A percentile compares a stretch with the other conserved stretches of the same genome.
Conservation (phyloP, 2,888 invertebrate genomes). For the Synergus japonicus region DNA sequence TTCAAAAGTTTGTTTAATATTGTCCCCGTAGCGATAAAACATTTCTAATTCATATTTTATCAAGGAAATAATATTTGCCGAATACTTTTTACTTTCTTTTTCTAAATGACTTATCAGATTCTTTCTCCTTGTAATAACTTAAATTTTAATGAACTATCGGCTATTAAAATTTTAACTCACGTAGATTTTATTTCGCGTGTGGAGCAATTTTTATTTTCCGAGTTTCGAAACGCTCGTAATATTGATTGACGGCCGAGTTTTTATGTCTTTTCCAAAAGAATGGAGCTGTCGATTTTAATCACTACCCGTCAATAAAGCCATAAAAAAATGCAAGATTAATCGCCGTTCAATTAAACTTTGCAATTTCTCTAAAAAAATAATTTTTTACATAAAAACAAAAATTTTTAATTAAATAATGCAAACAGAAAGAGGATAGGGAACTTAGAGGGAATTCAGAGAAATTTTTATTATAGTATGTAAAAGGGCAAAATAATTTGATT, state of each 20-base stretch:
- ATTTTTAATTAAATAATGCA: background rate
- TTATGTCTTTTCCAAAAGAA: slow-evolving; percentile 19
- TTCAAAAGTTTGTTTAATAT: background rate
- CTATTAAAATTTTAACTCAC: background rate
- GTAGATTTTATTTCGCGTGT: background rate
- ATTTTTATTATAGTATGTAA: too few relatives aligned
- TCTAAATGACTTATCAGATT: background rate
- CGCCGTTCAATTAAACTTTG: background rate
- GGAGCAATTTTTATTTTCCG: background rate
- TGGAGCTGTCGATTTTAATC: slow-evolving; percentile 17
- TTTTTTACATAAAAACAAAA: background rate
- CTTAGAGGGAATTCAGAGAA: background rate
- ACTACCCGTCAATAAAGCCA: slow-evolving; percentile 1
- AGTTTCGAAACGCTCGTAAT: slow-evolving; percentile 24
- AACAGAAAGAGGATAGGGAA: background rate
- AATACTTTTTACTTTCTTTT: background rate
- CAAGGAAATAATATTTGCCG: background rate
- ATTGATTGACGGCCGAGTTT: slow-evolving; percentile 20
- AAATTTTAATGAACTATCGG: background rate
- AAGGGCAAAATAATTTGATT: background rate
- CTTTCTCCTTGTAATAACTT: background rate
- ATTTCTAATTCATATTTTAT: background rate
- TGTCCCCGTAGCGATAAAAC: background rate
- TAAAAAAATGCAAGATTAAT: slow-evolving; percentile 5
- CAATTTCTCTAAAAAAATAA: background rate